A percentile compares a stretch with the other conserved stretches of the same genome.
phyloP scores from a whole-genome alignment of 2,888 invertebrate species.

The Leucophora obtusa region DNA sequence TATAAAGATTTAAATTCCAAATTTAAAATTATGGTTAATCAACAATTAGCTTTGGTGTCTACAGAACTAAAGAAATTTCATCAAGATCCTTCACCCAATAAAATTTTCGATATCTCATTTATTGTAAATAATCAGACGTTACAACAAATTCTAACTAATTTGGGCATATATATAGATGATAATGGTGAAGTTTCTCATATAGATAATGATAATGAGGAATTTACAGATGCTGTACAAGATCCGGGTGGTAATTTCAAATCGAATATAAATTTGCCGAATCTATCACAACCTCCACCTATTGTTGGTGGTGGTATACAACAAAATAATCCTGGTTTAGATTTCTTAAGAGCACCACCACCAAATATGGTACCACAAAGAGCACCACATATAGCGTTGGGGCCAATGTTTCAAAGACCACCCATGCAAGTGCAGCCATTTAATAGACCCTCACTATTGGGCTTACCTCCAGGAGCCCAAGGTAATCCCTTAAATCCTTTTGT shows the following conservation, averaged over 20 bases:
- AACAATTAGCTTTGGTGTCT: constrained; percentile 83
- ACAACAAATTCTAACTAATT: constrained; percentile 82
- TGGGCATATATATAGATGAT: constrained; percentile 82
- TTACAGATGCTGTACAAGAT: constrained; percentile 34
- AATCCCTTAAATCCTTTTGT: constrained; percentile 71
- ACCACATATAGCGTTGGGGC: constrained; percentile 72
- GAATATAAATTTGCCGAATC: constrained; percentile 69
- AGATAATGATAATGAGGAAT: constrained; percentile 68
- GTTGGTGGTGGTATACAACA: constrained; percentile 53
- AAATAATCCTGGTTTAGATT: constrained; percentile 64
- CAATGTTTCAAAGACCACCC: constrained; percentile 76
- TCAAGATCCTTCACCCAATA: constrained; percentile 81
- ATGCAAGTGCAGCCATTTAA: constrained; percentile 71
- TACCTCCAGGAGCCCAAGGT: constrained; percentile 78
- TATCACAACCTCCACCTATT: constrained; percentile 73
- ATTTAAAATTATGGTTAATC: constrained; percentile 85
- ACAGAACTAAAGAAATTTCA: constrained; percentile 82
- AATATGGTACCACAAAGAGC: constrained; percentile 67
- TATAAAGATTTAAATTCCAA: constrained; percentile 86
- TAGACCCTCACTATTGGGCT: constrained; percentile 81
- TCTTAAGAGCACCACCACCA: constrained; percentile 74
- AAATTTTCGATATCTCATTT: constrained; percentile 80
- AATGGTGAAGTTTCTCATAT: constrained; percentile 80
- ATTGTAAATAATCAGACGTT: constrained; percentile 80
- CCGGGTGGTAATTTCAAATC: constrained; percentile 42